Percentiles rank a stretch among this genome's conserved stretches.
Conservation (phyloP, 2,888 invertebrate species). For the Chrysomela aeneicollis region DNA sequence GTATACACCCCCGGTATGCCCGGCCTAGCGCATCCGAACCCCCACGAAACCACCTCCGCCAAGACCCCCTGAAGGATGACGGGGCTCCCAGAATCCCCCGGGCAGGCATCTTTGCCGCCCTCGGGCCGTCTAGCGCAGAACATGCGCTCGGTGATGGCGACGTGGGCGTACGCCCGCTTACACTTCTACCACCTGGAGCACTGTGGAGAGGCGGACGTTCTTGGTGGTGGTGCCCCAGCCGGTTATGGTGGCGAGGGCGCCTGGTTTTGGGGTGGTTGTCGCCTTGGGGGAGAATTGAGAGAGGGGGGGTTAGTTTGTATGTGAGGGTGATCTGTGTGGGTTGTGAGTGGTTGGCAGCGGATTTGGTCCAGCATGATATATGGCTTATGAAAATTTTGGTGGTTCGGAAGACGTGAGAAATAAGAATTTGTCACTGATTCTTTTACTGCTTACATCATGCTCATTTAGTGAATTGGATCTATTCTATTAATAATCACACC, state of each 20-base stretch:
- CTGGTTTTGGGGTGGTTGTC: slow-evolving; percentile 18
- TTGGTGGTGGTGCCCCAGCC: slow-evolving; percentile 43
- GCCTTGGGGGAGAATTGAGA: too few species aligned
- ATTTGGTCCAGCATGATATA: too few species aligned
- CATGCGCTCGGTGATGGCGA: slow-evolving; percentile 65
- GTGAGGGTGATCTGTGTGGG: too few species aligned
- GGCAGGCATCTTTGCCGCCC: slow-evolving; percentile 61
- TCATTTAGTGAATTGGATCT: too few species aligned
- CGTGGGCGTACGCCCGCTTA: slow-evolving; percentile 24
- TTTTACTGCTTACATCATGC: too few species aligned
- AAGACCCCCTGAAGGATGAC: slow-evolving; percentile 42
- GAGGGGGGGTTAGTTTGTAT: too few species aligned
- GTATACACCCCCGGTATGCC: slow-evolving; percentile 49
- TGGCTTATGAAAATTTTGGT: too few species aligned
- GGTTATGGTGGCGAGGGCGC: slow-evolving; percentile 33
- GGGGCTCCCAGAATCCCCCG: slow-evolving; percentile 54
- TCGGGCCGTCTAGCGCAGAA: slow-evolving; percentile 69
- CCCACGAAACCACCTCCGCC: slow-evolving; percentile 51
- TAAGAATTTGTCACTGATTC: too few species aligned
- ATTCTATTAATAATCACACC: too few species aligned
- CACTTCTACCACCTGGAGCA: slow-evolving; percentile 37
- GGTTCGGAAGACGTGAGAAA: too few species aligned
- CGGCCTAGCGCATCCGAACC: slow-evolving; percentile 47
- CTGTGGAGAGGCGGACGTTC: slow-evolving; percentile 12
- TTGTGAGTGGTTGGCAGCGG: too few species aligned